Evolutionary conservation across 2,113 vertebrate species (phyloP).

Genomic region (Vidua chalybeata): DNA sequence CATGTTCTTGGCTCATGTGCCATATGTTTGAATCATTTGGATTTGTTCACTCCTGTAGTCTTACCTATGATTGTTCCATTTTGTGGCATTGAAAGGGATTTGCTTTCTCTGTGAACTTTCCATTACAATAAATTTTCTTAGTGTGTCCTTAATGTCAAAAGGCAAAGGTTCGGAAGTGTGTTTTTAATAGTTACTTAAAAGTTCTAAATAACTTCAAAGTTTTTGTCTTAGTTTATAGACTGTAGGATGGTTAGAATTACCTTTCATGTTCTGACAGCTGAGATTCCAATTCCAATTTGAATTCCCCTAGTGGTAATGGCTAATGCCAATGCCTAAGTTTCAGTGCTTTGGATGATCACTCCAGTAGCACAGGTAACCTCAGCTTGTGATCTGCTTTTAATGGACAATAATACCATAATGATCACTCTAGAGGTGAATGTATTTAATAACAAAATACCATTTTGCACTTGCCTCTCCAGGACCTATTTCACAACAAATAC

Average conservation of each 20-base stretch:
- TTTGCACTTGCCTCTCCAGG: conserved; percentile 2
- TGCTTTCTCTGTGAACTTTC: background rate
- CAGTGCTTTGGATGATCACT: background rate
- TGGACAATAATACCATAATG: background rate
- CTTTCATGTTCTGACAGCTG: background rate
- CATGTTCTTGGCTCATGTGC: background rate
- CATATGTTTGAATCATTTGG: background rate
- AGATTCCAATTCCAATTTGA: background rate
- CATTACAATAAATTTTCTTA: background rate
- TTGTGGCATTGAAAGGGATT: background rate
- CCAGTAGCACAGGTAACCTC: background rate
- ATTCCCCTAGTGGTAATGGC: background rate
- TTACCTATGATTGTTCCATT: background rate
- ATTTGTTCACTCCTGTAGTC: background rate
- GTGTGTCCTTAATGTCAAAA: background rate
- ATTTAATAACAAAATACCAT: background rate
- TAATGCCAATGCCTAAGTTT: background rate
- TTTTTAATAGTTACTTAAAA: background rate
- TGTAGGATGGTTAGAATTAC: background rate
- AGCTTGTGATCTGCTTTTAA: background rate
- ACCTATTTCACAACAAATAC: background rate
- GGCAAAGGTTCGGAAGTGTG: background rate
- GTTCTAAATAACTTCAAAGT: background rate
- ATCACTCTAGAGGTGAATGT: background rate
- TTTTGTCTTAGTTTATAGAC: background rate